Conservation (phyloP, 2,888 invertebrate species). For the Rhagonycha fulva region DNA sequence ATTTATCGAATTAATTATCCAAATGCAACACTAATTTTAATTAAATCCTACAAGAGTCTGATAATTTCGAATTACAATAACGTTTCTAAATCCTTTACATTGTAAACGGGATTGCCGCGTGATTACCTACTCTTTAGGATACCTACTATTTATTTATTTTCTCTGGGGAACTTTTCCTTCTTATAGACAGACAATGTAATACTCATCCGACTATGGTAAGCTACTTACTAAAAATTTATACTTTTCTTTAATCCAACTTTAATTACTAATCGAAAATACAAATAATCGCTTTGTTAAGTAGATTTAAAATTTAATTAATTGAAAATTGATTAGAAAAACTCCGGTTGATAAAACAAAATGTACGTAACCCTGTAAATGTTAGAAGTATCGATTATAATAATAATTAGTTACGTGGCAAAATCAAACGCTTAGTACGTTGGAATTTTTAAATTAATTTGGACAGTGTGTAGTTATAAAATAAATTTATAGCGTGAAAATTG, state of each 20-base stretch:
- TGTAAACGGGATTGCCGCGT: not conserved
- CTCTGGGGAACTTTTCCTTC: conserved; percentile 25
- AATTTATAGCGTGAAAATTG: not conserved
- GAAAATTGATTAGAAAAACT: not conserved
- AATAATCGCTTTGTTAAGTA: not conserved
- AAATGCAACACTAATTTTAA: not conserved
- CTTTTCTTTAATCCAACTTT: conserved; percentile 6
- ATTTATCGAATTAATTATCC: not conserved
- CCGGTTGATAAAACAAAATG: not conserved
- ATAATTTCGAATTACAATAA: not conserved
- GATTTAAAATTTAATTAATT: not conserved
- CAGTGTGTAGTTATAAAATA: not conserved
- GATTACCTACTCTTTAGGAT: not conserved
- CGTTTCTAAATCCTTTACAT: not conserved
- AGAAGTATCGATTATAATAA: not conserved
- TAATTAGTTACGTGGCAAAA: not conserved
- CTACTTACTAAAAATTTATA: conserved; percentile 14
- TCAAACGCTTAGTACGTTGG: not conserved
- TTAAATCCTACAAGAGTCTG: not conserved
- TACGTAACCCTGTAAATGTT: not conserved
- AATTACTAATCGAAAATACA: conserved; percentile 6
- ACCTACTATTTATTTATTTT: conserved; percentile 1
- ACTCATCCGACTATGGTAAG: conserved; percentile 14
- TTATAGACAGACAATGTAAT: conserved; percentile 27
- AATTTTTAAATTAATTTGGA: not conserved